These are phyloP conservation scores for Eurystomus glaucurus DNA, from an alignment of 2,797 vertebrate species.

Conservation along the genomic window DNA sequence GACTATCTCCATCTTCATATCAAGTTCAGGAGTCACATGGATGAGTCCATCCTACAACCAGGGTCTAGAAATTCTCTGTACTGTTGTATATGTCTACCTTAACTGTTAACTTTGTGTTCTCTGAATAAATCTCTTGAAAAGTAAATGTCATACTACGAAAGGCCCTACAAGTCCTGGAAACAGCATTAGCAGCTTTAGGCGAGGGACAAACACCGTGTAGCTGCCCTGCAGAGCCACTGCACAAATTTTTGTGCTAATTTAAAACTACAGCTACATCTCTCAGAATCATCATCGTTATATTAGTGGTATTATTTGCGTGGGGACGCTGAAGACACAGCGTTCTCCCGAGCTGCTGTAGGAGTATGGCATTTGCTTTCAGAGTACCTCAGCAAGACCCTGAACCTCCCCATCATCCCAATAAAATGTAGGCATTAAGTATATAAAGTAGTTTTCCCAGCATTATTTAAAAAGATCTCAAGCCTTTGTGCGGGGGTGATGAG, in stretches of 20 bases:
- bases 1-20: neutral
- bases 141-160: neutral
- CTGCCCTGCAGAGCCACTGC: neutral
- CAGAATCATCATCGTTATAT: neutral
- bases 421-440: neutral
- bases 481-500: slow-evolving; percentile 2
- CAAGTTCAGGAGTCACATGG: neutral
- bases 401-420: neutral
- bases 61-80: neutral
- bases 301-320: neutral
- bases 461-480: slow-evolving; percentile 23
- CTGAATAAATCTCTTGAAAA: neutral
- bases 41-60: neutral
- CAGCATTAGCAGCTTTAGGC: neutral
- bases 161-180: neutral
- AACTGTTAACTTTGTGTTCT: neutral
- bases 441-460: neutral
- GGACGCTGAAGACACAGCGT: neutral
- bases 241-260: neutral
- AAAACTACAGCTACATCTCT: neutral
- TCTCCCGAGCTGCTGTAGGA: neutral
- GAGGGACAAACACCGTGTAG: neutral
- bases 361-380: neutral
- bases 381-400: neutral
- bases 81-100: neutral